These are phyloP conservation scores for Dendroctonus ponderosae DNA, from an alignment of 1,140 invertebrate genomes.

Conservation along the genomic window DNA sequence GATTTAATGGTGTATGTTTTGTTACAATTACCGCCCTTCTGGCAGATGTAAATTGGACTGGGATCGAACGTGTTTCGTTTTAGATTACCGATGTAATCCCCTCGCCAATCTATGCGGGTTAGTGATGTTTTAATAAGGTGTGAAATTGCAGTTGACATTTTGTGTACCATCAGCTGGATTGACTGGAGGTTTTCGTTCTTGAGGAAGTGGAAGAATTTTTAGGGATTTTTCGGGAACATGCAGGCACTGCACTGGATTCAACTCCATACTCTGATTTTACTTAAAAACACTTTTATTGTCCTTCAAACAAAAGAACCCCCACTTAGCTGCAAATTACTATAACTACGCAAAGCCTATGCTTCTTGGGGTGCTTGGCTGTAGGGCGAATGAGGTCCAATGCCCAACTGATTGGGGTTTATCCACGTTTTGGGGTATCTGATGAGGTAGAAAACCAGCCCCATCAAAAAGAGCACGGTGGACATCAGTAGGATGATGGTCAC, in stretches of 20 bases:
- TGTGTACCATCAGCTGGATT: background rate
- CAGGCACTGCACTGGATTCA: too few relatives aligned
- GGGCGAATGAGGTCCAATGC: slow-evolving; percentile 41
- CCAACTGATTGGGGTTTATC: slow-evolving; percentile 26
- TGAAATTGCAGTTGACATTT: slow-evolving; percentile 23
- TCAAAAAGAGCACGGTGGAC: slow-evolving; percentile 36
- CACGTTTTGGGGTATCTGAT: slow-evolving; percentile 38
- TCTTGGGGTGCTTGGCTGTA: slow-evolving; percentile 37
- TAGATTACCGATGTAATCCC: slow-evolving; percentile 33
- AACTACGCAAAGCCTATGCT: background rate
- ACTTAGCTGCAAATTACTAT: background rate
- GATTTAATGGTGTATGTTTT: slow-evolving; percentile 39
- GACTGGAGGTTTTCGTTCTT: too few relatives aligned
- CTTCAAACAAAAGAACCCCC: too few relatives aligned
- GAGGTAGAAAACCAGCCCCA: slow-evolving; percentile 43
- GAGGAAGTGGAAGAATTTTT: too few relatives aligned
- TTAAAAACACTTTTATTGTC: too few relatives aligned
- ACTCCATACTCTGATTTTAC: too few relatives aligned
- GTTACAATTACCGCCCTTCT: slow-evolving; percentile 36
- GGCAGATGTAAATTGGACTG: slow-evolving; percentile 36
- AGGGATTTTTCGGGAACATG: too few relatives aligned
- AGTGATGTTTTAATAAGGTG: slow-evolving; percentile 35
- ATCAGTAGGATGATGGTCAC: slow-evolving; percentile 39
- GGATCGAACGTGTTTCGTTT: slow-evolving; percentile 24
- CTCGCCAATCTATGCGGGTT: slow-evolving; percentile 25